Evolutionary conservation across 2,797 vertebrate genomes (phyloP).

Genomic region (Scolopax bukidnonensis): DNA sequence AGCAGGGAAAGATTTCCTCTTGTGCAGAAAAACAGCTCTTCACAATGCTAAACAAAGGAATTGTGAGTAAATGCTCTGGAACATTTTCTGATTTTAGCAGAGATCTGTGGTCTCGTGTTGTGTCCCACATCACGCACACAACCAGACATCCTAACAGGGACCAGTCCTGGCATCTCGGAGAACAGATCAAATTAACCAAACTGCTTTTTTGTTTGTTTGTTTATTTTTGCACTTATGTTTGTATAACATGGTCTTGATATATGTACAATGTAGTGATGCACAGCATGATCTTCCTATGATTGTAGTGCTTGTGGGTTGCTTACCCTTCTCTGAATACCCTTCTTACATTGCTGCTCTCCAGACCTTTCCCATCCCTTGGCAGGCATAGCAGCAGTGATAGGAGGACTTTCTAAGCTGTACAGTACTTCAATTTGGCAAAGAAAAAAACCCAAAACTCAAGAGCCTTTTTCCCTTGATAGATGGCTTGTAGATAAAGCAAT

Average conservation of each 20-base stretch:
- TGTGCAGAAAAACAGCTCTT: not conserved
- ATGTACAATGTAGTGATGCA: not conserved
- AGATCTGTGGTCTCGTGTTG: not conserved
- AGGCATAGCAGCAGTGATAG: not conserved
- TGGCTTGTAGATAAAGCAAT: not conserved
- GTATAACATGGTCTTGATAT: not conserved
- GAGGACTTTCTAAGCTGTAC: not conserved
- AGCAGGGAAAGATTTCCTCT: not conserved
- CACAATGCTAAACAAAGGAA: not conserved
- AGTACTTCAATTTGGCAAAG: not conserved
- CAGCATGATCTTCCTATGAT: not conserved
- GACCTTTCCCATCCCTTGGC: not conserved
- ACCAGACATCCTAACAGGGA: not conserved
- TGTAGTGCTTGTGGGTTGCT: not conserved
- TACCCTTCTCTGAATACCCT: not conserved
- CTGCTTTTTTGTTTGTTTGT: not conserved
- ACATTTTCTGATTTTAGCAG: not conserved
- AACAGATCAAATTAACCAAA: not conserved
- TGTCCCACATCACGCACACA: not conserved
- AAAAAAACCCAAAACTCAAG: not conserved
- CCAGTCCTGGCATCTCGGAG: not conserved
- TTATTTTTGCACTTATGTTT: not conserved
- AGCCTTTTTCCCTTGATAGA: not conserved
- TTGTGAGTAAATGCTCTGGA: not conserved
- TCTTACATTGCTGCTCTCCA: not conserved